Base-by-base conservation (phyloP, 2,797 vertebrate genomes). In the Potorous gilbertii region DNA sequence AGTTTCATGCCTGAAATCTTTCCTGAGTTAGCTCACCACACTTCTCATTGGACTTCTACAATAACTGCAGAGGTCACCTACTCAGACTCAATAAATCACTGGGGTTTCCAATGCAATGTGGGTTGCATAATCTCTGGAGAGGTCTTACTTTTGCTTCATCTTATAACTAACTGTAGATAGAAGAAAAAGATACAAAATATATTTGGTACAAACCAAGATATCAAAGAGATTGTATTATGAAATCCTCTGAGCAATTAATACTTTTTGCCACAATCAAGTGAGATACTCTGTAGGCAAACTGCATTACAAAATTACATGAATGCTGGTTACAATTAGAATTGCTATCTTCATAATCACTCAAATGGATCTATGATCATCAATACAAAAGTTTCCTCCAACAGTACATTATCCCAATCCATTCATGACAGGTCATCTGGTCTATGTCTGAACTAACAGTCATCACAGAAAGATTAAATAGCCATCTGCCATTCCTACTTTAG, bases 11-110 rank as follows among this genome's bases (percentile, higher is more conserved):
- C 95, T 98, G 97, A 98, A 98, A 99, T 99, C 98, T 97, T 99
- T 99, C 98, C 98, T 98, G 98, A 98, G 98, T 99, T 98, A 99
- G 98, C 98, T 99, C 99, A 99, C 98, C 97, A 97, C 9, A 96
- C 98, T 98, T 98, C 98, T 98, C 98, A 98, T 98, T 94, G 97
- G 62, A 94, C 98, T 98, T 98, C 98, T 97, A 93, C 97, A 97
- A 95, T 97, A 98, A 98, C 96, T 97, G 97, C 56, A 97, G 98
- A 98, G 98, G 98, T 98, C 98, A 98, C 93, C 97, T 98, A 95
- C 94, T 98, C 96, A 96, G 97, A 98, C 96, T 98, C 98, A 97
- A 97, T 98, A 98, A 98, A 98, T 98, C 98, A 98, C 92, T 93
- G 98, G 96, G 95, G 96, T 96, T 95, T 93, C 96, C 95, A 95